These are phyloP conservation scores for Ageneiosus marmoratus DNA, from an alignment of 2,113 vertebrate species.

Conservation along the genomic window DNA sequence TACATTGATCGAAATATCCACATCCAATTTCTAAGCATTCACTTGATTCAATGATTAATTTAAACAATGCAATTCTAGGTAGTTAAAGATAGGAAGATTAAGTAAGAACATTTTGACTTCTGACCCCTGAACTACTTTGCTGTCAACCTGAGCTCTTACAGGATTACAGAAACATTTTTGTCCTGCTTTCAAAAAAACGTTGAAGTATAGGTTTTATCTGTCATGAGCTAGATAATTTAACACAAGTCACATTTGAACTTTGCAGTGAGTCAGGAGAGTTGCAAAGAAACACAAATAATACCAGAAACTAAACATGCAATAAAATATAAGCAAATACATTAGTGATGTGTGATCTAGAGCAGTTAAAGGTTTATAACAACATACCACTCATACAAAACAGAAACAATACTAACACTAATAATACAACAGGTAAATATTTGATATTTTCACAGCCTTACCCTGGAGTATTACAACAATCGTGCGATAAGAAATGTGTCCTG, in stretches of 20 bases:
- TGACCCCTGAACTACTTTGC: too few species aligned
- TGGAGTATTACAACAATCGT: not conserved
- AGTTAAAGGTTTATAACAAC: not conserved
- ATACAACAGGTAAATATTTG: not conserved
- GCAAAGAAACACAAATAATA: not conserved
- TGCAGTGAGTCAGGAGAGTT: not conserved
- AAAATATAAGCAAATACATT: not conserved
- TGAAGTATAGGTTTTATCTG: not conserved
- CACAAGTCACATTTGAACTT: not conserved
- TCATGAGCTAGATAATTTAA: not conserved
- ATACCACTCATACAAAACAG: not conserved
- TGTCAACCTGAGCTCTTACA: too few species aligned
- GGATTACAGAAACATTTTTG: not conserved
- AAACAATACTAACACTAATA: not conserved
- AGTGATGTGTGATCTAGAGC: not conserved
- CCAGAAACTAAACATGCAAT: not conserved
- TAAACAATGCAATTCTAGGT: too few species aligned
- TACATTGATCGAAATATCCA: too few species aligned
- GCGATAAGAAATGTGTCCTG: not conserved
- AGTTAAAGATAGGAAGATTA: too few species aligned
- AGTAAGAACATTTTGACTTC: too few species aligned
- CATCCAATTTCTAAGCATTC: too few species aligned
- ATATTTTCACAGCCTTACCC: not conserved
- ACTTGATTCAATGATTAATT: too few species aligned
- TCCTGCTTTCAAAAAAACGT: too few species aligned